Evolutionary conservation across 2,113 vertebrate species (phyloP).

Genomic region (Tragelaphus scriptus): DNA sequence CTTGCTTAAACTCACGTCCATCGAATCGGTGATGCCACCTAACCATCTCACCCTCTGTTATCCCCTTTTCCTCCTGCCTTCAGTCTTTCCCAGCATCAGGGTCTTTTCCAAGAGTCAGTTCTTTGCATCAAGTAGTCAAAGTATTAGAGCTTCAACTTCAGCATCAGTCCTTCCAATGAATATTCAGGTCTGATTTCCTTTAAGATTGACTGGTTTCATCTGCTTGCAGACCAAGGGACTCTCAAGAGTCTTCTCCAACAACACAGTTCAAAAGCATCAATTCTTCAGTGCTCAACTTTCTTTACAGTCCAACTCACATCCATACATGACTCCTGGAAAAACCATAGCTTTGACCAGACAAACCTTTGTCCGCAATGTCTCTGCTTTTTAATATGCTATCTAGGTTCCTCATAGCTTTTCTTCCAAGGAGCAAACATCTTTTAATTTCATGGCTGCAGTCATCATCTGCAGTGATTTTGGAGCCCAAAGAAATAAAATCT

Average conservation of each 20-base stretch:
- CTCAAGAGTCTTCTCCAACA: background rate
- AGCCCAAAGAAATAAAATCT: background rate
- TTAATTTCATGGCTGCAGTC: background rate
- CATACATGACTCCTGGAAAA: background rate
- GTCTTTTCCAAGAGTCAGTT: background rate
- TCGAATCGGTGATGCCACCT: accelerated
- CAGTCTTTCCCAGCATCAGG: background rate
- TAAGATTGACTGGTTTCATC: background rate
- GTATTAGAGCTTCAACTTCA: background rate
- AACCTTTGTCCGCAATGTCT: background rate
- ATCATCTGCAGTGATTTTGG: background rate
- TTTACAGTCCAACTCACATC: background rate
- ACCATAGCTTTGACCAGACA: background rate
- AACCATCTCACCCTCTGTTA: background rate
- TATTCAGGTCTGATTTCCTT: background rate
- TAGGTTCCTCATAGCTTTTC: background rate
- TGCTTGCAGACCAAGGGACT: background rate
- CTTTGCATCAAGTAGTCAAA: background rate
- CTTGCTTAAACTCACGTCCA: background rate
- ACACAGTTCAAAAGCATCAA: background rate
- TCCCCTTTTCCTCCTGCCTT: background rate
- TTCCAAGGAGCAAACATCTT: background rate
- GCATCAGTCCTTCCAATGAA: background rate
- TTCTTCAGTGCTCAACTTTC: background rate
- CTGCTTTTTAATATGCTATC: background rate